Evolutionary conservation across 2,797 vertebrate genomes (phyloP).

Genomic region (Brachyalestes nurse): DNA sequence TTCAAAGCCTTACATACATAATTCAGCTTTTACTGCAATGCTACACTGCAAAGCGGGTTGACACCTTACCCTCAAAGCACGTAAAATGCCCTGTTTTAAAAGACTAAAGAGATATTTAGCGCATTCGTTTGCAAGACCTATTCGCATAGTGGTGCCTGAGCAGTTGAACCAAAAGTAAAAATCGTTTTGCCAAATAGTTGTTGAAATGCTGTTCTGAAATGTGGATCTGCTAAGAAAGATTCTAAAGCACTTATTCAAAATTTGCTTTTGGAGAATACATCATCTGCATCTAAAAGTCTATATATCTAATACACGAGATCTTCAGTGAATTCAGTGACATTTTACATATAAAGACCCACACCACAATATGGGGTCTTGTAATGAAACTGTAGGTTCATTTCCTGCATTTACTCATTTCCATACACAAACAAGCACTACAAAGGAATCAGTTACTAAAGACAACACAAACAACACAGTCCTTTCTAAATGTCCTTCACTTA

Average conservation of each 20-base stretch:
- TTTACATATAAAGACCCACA: no score
- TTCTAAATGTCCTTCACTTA: neutral
- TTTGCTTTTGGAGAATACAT: neutral
- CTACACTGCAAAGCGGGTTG: constrained; percentile 24
- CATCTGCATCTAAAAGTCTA: no score
- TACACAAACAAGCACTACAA: neutral
- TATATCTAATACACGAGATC: no score
- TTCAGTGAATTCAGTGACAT: no score
- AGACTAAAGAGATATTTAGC: neutral
- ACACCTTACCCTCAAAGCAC: constrained; percentile 27
- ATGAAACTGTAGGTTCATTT: neutral
- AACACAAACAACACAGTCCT: neutral
- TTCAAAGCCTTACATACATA: constrained; percentile 43
- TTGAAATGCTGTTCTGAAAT: neutral
- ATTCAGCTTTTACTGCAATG: constrained; percentile 46
- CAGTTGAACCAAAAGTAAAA: neutral
- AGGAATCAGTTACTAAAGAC: neutral
- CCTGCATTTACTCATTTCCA: neutral
- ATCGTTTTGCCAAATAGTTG: neutral
- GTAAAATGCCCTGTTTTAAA: neutral
- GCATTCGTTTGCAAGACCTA: neutral
- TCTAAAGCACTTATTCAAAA: neutral
- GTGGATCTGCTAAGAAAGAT: neutral
- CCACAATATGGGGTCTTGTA: neutral
- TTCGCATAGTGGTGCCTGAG: neutral